Percentiles rank a stretch among this genome's conserved stretches.
These are phyloP conservation scores for Hirudinaria manillensis DNA, from an alignment of 2,888 invertebrate species.

Conservation along the genomic window DNA sequence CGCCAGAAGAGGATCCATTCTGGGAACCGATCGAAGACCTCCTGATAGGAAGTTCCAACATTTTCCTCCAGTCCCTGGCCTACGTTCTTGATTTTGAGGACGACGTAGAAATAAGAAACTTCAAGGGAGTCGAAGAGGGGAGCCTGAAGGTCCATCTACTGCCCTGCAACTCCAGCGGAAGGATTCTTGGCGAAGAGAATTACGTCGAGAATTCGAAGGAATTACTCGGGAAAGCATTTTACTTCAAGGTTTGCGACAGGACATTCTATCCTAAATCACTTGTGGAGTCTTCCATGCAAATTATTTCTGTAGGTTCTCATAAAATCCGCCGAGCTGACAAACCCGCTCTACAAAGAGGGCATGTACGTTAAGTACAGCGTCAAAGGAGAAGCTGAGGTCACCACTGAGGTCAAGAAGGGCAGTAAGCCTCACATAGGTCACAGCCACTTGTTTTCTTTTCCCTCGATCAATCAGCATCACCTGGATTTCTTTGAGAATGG, in stretches of 20 bases:
- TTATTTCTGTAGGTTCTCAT: not conserved
- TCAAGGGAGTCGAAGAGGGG: slow-evolving; percentile 53
- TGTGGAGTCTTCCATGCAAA: not conserved
- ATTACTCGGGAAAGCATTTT: slow-evolving; percentile 49
- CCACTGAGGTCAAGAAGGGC: slow-evolving; percentile 45
- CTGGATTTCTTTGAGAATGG: slow-evolving; percentile 52
- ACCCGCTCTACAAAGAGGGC: slow-evolving; percentile 50
- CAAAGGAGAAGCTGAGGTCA: slow-evolving; percentile 44
- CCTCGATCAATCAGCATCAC: slow-evolving; percentile 48
- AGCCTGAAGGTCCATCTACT: slow-evolving; percentile 45
- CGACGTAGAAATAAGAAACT: slow-evolving; percentile 50
- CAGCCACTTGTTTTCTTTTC: slow-evolving; percentile 47
- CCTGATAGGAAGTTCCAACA: slow-evolving; percentile 51
- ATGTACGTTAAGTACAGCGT: slow-evolving; percentile 48
- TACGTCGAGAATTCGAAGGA: slow-evolving; percentile 52
- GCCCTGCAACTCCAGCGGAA: slow-evolving; percentile 50
- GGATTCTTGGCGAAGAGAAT: slow-evolving; percentile 48
- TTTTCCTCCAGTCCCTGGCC: slow-evolving; percentile 53
- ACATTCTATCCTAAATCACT: not conserved
- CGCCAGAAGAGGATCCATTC: slow-evolving; percentile 52
- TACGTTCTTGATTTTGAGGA: slow-evolving; percentile 54
- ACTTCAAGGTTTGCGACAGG: slow-evolving; percentile 49
- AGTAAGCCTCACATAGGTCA: slow-evolving; percentile 50
- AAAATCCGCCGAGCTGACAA: slow-evolving; percentile 43
- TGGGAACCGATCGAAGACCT: slow-evolving; percentile 55